A percentile compares a stretch with the other conserved stretches of the same genome.
phyloP scores from a whole-genome alignment of 2,797 vertebrate genomes.

The Capromys pilorides region DNA sequence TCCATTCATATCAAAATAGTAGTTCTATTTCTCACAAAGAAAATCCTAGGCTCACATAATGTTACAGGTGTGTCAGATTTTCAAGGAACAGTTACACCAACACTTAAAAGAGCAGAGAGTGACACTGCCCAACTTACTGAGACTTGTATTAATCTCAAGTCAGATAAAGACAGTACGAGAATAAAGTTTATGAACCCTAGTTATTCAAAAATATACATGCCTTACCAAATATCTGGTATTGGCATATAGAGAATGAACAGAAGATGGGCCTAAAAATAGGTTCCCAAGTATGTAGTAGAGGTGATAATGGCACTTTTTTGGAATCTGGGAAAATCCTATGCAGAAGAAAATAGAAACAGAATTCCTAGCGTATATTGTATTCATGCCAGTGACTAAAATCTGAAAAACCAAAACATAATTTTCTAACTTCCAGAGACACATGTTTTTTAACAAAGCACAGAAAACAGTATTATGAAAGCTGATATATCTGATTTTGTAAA shows the following conservation, averaged over 20 bases:
- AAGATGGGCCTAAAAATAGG: not conserved
- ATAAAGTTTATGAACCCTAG: not conserved
- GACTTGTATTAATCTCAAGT: not conserved
- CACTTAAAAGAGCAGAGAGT: not conserved
- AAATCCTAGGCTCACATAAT: not conserved
- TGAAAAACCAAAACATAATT: not conserved
- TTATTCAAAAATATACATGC: not conserved
- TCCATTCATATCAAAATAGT: not conserved
- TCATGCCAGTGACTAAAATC: not conserved
- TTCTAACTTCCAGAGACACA: not conserved
- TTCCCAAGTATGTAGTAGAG: not conserved
- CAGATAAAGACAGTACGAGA: not conserved
- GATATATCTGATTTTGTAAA: conserved; percentile 1
- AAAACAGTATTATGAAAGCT: too few species aligned
- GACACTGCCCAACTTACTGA: not conserved
- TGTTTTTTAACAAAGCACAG: not conserved
- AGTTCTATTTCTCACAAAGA: not conserved
- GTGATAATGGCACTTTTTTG: not conserved
- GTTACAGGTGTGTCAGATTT: not conserved
- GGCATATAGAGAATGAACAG: not conserved
- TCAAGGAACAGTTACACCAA: not conserved
- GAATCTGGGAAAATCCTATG: not conserved
- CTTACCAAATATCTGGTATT: not conserved
- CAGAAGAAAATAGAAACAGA: not conserved
- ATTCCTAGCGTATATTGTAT: not conserved